Evolutionary conservation across 2,888 invertebrate species (phyloP).

Genomic region (Calameuta pallipes): DNA sequence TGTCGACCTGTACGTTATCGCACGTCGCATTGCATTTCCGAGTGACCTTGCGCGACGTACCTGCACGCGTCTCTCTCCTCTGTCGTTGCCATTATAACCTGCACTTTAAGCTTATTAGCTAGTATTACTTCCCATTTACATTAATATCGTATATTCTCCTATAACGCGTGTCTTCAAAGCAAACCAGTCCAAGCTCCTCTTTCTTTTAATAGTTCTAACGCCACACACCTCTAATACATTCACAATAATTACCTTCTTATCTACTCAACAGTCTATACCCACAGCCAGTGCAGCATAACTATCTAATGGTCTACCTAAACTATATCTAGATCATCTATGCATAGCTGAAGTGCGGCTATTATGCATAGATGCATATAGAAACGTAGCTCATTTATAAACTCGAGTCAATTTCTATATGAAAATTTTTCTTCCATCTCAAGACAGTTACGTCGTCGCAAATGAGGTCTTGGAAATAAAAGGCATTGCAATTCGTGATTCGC

Average conservation of each 20-base stretch:
- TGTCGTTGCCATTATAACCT: neutral
- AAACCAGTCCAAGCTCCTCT: neutral
- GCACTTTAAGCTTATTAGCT: neutral
- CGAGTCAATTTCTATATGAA: neutral
- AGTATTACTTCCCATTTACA: neutral
- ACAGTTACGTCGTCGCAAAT: neutral
- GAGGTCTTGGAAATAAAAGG: neutral
- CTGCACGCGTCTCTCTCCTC: neutral
- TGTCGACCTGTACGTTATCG: conserved; percentile 34
- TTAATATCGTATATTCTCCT: neutral
- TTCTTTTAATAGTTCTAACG: neutral
- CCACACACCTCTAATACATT: neutral
- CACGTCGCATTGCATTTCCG: conserved; percentile 22
- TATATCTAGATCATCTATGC: neutral
- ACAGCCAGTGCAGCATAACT: neutral
- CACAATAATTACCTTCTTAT: neutral
- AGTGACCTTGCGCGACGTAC: neutral
- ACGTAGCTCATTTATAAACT: neutral
- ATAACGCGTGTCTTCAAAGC: neutral
- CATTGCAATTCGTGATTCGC: neutral
- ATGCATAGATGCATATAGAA: neutral
- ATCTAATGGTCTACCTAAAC: neutral
- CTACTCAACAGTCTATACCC: neutral
- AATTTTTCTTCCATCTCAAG: neutral
- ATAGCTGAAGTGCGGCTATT: neutral